Conservation (phyloP, 1,140 invertebrate genomes). For the Temnothorax longispinosus region DNA sequence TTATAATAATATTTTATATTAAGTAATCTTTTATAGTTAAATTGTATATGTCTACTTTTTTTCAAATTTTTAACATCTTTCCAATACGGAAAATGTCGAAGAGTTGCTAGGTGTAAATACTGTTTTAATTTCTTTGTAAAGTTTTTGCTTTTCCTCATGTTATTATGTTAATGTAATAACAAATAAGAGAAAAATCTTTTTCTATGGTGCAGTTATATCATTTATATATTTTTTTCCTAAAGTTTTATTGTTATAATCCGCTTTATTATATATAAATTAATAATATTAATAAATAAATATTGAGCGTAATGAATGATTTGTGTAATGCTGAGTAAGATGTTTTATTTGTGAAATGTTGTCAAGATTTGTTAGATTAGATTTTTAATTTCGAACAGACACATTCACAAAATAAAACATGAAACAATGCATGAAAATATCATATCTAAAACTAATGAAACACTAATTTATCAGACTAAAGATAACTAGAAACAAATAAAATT, state of each 20-base stretch:
- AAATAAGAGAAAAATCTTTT: neutral
- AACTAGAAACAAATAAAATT: constrained; percentile 21
- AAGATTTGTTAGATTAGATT: neutral
- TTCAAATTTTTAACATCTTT: neutral
- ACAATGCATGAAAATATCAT: neutral
- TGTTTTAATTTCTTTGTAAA: neutral
- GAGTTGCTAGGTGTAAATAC: neutral
- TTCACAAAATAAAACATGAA: neutral
- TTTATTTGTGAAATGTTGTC: neutral
- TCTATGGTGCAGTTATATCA: neutral
- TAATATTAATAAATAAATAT: neutral
- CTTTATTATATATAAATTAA: neutral
- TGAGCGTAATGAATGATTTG: neutral
- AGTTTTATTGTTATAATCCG: neutral
- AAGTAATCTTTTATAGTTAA: neutral
- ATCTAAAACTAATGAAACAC: neutral
- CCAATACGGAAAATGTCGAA: neutral
- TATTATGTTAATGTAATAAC: neutral
- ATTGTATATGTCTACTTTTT: neutral
- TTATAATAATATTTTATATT: neutral
- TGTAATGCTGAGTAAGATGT: neutral
- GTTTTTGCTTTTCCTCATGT: neutral
- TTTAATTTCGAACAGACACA: neutral
- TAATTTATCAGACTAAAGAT: constrained; percentile 8
- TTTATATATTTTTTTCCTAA: neutral